Base-by-base conservation (phyloP, 2,888 invertebrate genomes). In the Macaria liturata region DNA sequence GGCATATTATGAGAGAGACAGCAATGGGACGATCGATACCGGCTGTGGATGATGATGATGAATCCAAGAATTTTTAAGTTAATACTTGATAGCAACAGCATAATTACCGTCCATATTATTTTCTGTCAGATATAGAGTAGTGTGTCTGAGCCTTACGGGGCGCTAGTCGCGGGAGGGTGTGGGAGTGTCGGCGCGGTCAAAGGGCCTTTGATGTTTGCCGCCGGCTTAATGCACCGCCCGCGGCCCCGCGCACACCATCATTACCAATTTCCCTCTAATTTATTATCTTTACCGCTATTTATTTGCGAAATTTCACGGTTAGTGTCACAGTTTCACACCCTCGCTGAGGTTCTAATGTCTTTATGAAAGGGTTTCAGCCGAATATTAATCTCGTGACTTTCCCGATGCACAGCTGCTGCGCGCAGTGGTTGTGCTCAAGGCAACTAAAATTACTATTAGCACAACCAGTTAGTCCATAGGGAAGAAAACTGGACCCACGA, bases 191-290 rank as follows among this genome's bases (percentile, higher is more conserved):
- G 91, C 89, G 80, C 90, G 88, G 90, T 91, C 91, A 91, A 91
- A 91, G 91, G 80, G 86, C 83, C 91, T 91, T 91, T 90, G 90
- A 91, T 91, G 91, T 91, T 89, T 91, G 91, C 91, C 91, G 91
- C 84, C 87, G 90, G 89, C 90, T 90, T 91, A 91, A 91, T 90
- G 90, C 91, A 91, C 88, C 91, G 88, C 90, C 89, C 88, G 87
- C 88, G 84, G 82, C 77, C 80, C 85, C 86, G 83, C 83, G 74
- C 83, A 86, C 79, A 85, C 89, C 90, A 89, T 91, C 91, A 91
- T 91, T 91, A 91, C 88, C 90, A 90, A 91, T 91, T 91, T 91
- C 89, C 90, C 88, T 81, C 86, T 91, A 89, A 91, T 91, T 91
- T 90, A 90, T 91, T 91, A 90, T 89, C 88, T 90, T 89, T 89